Base-by-base conservation (phyloP, 2,888 invertebrate species). In the Mayetiola destructor region DNA sequence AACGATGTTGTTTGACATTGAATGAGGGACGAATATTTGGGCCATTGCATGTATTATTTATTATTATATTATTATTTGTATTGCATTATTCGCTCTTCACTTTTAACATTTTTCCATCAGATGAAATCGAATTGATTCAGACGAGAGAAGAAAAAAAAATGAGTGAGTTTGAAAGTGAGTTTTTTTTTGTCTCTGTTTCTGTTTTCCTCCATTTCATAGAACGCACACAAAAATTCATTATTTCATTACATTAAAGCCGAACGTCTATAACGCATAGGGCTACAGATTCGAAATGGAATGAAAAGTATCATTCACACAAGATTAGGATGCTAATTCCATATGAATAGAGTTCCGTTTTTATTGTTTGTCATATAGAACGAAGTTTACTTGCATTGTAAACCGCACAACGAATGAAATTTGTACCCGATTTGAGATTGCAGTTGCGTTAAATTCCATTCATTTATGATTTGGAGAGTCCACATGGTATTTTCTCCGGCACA, bases 281-380 rank as follows among this genome's bases (percentile, higher is more conserved):
- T 32, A 32, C 32, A 32, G 6, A 32, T 9, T 32, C 32, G 32
- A 32, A n/a, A n/a, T n/a, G n/a, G 59, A 57, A 54, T 40, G 56
- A 40, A 59, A 58, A 55, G 58, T 61, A 60, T 61, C 61, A 61
- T 61, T 61, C 61, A 61, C 60, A 60, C 60, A 59, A 60, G 60
- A 60, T 60, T 61, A 61, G 60, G 60, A 60, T 58, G 61, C 58
- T 61, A 60, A 61, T 60, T 32, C 61, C 59, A 30, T 60, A 20
- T 61, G 61, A 61, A 60, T 60, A 59, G 58, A 60, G 60, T 61
- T 60, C 61, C 60, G 60, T 59, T 61, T 59, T 60, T 58, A 57
- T 57, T 59, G 54, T 57, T n/a, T 56, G 56, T 32, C 42, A 40
- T 56, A 36, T 23, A 36, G 10, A 23, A n/a, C 39, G 55, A 23